Base-by-base conservation (phyloP, 2,888 invertebrate species). In the Leptinotarsa tumamoca region DNA sequence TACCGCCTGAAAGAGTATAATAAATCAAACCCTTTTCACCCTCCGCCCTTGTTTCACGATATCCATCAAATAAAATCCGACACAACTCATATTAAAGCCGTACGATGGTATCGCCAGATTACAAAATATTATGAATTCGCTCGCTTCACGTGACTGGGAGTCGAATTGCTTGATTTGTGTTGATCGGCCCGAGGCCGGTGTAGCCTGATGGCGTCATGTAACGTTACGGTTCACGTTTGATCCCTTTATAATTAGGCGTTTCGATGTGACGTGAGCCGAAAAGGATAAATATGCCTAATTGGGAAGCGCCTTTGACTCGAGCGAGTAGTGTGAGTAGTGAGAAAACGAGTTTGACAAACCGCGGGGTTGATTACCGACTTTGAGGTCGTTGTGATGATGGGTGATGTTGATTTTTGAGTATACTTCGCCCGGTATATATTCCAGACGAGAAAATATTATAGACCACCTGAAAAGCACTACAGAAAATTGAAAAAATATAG, bases 81-180 rank as follows among this genome's bases (percentile, higher is more conserved):
- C 70, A 72, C 67, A 69, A 70, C 72, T 71, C 76, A 67, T 72
- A 75, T 72, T 72, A 75, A 72, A 72, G 50, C 73, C 67, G 67
- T 72, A 49, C 63, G 70, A 74, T 74, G 67, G 74, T 74, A 70
- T 74, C 66, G 66, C 70, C 67, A 69, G 70, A 74, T 74, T 74
- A 74, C 74, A 67, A 74, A 74, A 70, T 74, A 70, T 74, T 70
- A 70, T 74, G 70, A 70, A 74, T 74, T 74, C 51, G 74, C 66
- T 70, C 74, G 69, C 70, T 74, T 74, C 74, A 70, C 74, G 69
- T 74, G 74, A 67, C 54, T 17, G 33, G 69, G 69, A 63, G 49
- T 70, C 70, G 56, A 52, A 74, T 74, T 54, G 74, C 74, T 74
- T 70, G 74, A 74, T 74, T 74, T 73, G 73, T 69, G 73, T 69